Evolutionary conservation across 2,888 invertebrate genomes (phyloP).

Genomic region (Andrena camellia): DNA sequence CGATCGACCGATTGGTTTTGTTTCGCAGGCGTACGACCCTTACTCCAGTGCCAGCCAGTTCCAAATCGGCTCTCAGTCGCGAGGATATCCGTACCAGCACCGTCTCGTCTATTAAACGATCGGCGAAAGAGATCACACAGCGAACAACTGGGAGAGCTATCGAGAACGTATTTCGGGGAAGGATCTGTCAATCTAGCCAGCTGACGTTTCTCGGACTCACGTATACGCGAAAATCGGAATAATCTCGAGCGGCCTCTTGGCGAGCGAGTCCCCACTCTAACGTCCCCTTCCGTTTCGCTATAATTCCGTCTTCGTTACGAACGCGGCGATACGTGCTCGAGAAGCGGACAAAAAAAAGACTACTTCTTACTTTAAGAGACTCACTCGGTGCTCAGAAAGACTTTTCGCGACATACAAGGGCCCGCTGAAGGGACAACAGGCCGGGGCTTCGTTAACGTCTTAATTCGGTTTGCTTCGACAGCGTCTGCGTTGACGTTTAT

Average conservation of each 20-base stretch:
- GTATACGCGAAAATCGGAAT: constrained; percentile 27
- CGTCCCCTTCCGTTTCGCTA: constrained; percentile 25
- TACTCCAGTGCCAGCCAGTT: constrained; percentile 75
- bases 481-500: too few relatives aligned
- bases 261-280: constrained; percentile 36
- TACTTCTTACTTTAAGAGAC: constrained; percentile 51
- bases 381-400: constrained; percentile 64
- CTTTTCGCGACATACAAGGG: constrained; percentile 44
- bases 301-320: constrained; percentile 43
- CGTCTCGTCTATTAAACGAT: constrained; percentile 76
- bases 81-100: constrained; percentile 79
- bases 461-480: neutral
- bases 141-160: neutral
- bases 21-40: constrained; percentile 77
- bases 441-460: neutral
- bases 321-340: constrained; percentile 25
- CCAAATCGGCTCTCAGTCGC: constrained; percentile 77
- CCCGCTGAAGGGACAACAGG: constrained; percentile 31
- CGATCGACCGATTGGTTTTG: neutral
- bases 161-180: constrained; percentile 8
- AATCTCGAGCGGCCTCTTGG: constrained; percentile 23
- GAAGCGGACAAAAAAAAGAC: constrained; percentile 35
- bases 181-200: constrained; percentile 20
- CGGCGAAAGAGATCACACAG: neutral
- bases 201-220: constrained; percentile 38